These are phyloP conservation scores for Martes martes DNA, from an alignment of 2,113 vertebrate genomes.

Conservation along the genomic window DNA sequence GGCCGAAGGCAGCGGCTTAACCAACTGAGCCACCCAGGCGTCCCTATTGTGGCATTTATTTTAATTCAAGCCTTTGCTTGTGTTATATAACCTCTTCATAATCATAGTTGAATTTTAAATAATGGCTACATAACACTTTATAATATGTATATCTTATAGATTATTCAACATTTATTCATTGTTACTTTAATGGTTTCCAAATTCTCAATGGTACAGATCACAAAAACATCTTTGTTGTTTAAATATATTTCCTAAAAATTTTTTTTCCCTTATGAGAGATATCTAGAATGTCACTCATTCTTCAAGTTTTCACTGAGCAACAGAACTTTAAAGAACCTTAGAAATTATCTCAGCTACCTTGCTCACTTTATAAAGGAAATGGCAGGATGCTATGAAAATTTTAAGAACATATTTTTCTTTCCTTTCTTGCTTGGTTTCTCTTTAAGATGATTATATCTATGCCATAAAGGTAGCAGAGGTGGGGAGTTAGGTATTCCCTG, in stretches of 20 bases:
- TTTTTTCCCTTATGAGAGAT: background rate
- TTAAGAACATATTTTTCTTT: background rate
- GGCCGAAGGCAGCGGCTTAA: too few relatives aligned
- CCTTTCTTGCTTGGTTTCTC: background rate
- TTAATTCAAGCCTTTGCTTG: background rate
- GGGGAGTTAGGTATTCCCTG: background rate
- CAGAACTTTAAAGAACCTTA: background rate
- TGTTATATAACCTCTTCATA: background rate
- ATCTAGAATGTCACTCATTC: background rate
- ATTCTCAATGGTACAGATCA: background rate
- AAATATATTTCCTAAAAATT: background rate
- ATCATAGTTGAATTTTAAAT: background rate
- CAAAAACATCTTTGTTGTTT: background rate
- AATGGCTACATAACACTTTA: background rate
- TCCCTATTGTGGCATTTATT: background rate
- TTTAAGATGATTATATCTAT: background rate
- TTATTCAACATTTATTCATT: background rate
- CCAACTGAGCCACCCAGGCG: too few relatives aligned
- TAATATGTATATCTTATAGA: background rate
- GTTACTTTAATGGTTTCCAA: background rate
- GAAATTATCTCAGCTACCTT: background rate
- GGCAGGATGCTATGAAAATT: background rate
- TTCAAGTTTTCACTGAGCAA: background rate
- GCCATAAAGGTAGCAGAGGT: background rate
- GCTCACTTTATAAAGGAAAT: background rate